phyloP scores from a whole-genome alignment of 2,888 invertebrate genomes.

The Hypomecis punctinalis region DNA sequence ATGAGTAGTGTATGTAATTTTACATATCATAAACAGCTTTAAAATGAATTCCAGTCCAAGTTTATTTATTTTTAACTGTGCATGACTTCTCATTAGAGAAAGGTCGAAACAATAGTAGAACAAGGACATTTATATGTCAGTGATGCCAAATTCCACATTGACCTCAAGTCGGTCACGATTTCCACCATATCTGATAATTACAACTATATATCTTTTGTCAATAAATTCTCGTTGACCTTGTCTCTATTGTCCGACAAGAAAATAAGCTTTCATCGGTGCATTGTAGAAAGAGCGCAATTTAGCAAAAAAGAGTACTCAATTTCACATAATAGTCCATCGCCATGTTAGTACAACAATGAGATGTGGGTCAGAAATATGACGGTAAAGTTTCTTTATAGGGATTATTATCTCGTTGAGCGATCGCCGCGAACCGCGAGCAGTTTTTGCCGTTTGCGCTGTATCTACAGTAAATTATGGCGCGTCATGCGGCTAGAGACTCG shows the following conservation, averaged over 20 bases:
- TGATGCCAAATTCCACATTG: constrained; percentile 65
- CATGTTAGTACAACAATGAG: constrained; percentile 66
- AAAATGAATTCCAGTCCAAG: constrained; percentile 5
- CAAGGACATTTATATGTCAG: constrained; percentile 74
- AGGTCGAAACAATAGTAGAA: constrained; percentile 58
- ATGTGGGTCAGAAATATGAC: constrained; percentile 72
- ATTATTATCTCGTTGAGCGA: constrained; percentile 64
- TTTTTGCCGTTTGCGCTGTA: constrained; percentile 63
- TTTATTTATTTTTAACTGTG: constrained; percentile 22
- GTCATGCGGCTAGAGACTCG: constrained; percentile 70
- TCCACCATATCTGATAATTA: constrained; percentile 73
- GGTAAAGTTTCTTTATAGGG: constrained; percentile 67
- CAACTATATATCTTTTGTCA: constrained; percentile 71
- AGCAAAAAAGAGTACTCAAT: constrained; percentile 39
- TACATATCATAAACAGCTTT: background rate
- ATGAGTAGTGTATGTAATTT: no score
- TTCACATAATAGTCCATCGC: constrained; percentile 62
- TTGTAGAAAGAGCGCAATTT: constrained; percentile 26
- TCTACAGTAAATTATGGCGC: constrained; percentile 64
- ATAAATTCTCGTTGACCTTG: constrained; percentile 69
- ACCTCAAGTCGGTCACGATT: constrained; percentile 75
- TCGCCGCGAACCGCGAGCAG: constrained; percentile 64
- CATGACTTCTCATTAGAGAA: constrained; percentile 35
- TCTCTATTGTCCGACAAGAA: constrained; percentile 40
- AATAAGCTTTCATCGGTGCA: constrained; percentile 35